Base-by-base conservation (phyloP, 2,888 invertebrate species). In the Celastrina argiolus region DNA sequence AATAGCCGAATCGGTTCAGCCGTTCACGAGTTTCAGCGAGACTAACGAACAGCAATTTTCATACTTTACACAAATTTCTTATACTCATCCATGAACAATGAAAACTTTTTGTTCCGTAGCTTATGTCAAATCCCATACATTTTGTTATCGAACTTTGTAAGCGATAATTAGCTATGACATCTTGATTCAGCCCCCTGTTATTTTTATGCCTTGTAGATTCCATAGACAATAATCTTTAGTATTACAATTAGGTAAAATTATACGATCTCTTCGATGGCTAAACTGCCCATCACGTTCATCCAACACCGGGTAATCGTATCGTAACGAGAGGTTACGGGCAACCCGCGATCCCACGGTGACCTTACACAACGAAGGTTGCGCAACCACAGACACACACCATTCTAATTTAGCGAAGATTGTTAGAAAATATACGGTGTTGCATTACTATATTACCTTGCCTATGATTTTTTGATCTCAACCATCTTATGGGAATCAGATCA, bases 321-420 rank as follows among this genome's bases (percentile, higher is more conserved):
- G 6, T 61, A 36, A 61, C 36, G 51, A 51, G 51, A 51, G 51
- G 51, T 51, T 51, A 51, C 51, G 51, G 51, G 51, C 51, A 51
- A 22, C 51, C 22, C 51, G 51, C 36, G 39, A 61, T 61, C 39
- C 36, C 61, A 61, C 61, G 39, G 59, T 59, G 59, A 61, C 61
- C 61, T 61, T 18, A 61, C 61, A 61, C 61, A 61, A 61, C 22
- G 18, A 45, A 45, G 22, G 51, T 61, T 34, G 12, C 61, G 61
- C 34, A 36, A 39, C 34, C 36, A 39, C 58, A n/a, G 31, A 22
- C 12, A 36, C 61, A 61, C 61, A 36, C 61, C 36, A 22, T 22
- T 61, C 61, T 39, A 36, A 61, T 61, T 61, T 61, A 36, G 34
- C 22, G 18, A 61, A 61, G 61, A 61, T 61, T 36, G 36, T 39